Percentiles rank a stretch among this genome's conserved stretches.
These are phyloP conservation scores for Dasyornis broadbenti DNA, from an alignment of 2,113 vertebrate genomes.

Conservation along the genomic window DNA sequence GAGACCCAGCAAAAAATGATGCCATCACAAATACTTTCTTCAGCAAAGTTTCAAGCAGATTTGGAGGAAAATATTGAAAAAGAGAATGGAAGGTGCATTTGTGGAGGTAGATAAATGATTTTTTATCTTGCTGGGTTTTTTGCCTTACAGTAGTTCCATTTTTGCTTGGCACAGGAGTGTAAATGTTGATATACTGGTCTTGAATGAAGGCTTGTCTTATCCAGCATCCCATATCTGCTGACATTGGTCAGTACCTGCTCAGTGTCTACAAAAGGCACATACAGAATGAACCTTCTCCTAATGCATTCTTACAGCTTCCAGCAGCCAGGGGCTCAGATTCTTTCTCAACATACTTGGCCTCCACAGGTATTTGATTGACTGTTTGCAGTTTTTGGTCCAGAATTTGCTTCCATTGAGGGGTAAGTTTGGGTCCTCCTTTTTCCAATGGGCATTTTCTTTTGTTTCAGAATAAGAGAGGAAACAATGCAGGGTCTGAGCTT, in stretches of 20 bases:
- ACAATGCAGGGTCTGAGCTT: not conserved
- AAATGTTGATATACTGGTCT: not conserved
- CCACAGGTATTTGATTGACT: not conserved
- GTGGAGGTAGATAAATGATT: not conserved
- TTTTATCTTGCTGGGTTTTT: not conserved
- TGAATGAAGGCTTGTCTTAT: not conserved
- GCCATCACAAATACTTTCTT: constrained; percentile 9
- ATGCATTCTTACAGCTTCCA: not conserved
- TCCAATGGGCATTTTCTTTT: not conserved
- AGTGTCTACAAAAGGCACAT: not conserved
- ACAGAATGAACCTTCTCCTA: not conserved
- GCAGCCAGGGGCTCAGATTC: not conserved
- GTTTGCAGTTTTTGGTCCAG: not conserved
- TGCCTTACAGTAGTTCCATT: not conserved
- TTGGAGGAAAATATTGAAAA: constrained; percentile 14
- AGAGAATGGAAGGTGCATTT: not conserved
- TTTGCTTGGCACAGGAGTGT: not conserved
- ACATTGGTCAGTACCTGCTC: not conserved
- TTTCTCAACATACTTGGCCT: not conserved
- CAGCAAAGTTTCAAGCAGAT: not conserved
- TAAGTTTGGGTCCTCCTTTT: not conserved
- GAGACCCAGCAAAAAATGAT: not conserved
- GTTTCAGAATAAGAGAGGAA: not conserved
- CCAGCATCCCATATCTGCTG: not conserved
- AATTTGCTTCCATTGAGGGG: not conserved